Evolutionary conservation across 2,113 vertebrate species (phyloP).

Genomic region (Urocynchramus pylzowi): DNA sequence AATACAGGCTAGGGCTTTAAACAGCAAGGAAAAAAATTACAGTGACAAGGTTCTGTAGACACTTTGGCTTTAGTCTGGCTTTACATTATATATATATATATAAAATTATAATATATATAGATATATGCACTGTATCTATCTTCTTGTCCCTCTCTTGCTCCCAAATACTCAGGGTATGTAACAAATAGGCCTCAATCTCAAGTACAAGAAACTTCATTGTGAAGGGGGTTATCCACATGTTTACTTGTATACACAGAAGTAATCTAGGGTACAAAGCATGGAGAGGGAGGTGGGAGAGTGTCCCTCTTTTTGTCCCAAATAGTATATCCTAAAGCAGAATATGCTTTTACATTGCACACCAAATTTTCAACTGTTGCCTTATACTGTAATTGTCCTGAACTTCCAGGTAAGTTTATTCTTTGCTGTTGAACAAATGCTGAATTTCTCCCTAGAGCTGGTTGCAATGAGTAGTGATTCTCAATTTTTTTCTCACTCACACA

Average conservation of each 20-base stretch:
- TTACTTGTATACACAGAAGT: not conserved
- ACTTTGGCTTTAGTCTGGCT: not conserved
- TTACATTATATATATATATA: rapidly evolving
- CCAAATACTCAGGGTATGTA: not conserved
- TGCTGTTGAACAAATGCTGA: constrained; percentile 38
- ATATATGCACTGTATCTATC: not conserved
- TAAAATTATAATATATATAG: rapidly evolving
- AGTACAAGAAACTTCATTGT: not conserved
- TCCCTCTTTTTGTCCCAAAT: not conserved
- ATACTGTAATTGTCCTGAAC: constrained; percentile 37
- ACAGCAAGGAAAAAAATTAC: not conserved
- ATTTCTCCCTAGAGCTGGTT: constrained; percentile 48
- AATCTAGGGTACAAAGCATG: not conserved
- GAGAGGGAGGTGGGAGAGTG: not conserved
- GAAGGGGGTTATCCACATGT: not conserved
- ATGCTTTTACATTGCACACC: not conserved
- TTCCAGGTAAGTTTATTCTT: constrained; percentile 48
- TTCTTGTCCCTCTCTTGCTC: not conserved
- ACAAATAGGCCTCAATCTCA: not conserved
- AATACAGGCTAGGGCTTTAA: constrained; percentile 46
- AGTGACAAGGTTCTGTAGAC: not conserved
- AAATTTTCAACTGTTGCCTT: constrained; percentile 11
- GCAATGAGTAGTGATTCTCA: not conserved
- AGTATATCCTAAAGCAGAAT: not conserved
- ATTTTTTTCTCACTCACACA: constrained; percentile 6